phyloP scores from a whole-genome alignment of 2,113 vertebrate genomes.

The Periophthalmus modestus region DNA sequence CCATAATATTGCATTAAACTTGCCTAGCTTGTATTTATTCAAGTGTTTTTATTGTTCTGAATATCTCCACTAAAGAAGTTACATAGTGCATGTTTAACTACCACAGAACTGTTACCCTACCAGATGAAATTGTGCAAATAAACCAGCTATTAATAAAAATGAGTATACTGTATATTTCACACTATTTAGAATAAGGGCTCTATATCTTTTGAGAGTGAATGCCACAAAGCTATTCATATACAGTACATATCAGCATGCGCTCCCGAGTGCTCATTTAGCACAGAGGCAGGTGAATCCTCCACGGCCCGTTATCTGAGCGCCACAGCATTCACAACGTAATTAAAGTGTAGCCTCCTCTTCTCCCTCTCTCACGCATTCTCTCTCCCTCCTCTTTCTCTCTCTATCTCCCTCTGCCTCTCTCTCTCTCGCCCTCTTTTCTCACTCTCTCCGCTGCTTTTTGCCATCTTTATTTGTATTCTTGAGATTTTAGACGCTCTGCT shows the following conservation, averaged over 20 bases:
- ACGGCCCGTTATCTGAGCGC: constrained; percentile 40
- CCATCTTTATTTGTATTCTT: constrained; percentile 37
- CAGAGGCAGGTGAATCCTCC: constrained; percentile 52
- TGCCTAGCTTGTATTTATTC: too few relatives aligned
- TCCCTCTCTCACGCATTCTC: constrained; percentile 10
- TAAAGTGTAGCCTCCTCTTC: constrained; percentile 43
- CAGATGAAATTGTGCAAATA: neutral
- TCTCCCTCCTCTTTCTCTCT: neutral
- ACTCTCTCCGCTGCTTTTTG: constrained; percentile 9
- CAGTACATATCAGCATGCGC: constrained; percentile 14
- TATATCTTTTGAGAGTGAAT: neutral
- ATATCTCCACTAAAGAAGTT: too few relatives aligned
- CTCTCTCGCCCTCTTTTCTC: neutral
- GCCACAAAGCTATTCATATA: constrained; percentile 10
- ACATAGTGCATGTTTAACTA: neutral
- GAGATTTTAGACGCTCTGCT: constrained; percentile 33
- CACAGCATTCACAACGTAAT: constrained; percentile 60
- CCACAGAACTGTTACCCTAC: neutral
- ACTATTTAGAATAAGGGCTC: neutral
- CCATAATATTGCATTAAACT: too few relatives aligned
- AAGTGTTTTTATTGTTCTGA: too few relatives aligned
- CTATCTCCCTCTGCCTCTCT: constrained; percentile 4
- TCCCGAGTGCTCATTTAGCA: constrained; percentile 18
- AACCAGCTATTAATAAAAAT: neutral
- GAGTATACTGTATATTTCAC: neutral